phyloP scores from a whole-genome alignment of 2,888 invertebrate species.

The Saturnia japonica region DNA sequence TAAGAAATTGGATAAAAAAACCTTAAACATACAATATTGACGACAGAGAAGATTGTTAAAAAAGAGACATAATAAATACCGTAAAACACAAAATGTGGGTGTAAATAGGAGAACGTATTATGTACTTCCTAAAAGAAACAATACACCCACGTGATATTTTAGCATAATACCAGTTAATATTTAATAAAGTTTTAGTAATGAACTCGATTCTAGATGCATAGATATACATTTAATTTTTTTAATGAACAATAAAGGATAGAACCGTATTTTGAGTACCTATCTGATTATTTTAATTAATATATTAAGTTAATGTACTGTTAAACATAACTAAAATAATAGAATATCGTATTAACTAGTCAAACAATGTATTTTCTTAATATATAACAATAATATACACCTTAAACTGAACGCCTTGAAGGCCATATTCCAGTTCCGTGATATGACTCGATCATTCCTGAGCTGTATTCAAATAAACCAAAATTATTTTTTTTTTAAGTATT shows the following conservation, averaged over 20 bases:
- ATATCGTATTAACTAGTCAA: background rate
- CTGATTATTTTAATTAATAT: too few species aligned
- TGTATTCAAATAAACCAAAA: constrained; percentile 58
- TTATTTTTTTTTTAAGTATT: background rate
- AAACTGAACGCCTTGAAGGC: constrained; percentile 42
- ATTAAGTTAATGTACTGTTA: background rate
- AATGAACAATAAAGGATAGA: background rate
- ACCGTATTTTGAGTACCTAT: background rate
- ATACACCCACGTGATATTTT: constrained; percentile 36
- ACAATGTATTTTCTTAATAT: constrained; percentile 19
- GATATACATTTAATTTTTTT: background rate
- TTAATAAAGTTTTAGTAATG: background rate
- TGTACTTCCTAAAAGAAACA: constrained; percentile 54
- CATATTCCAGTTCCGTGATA: constrained; percentile 53
- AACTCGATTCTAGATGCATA: background rate
- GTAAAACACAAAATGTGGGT: constrained; percentile 24
- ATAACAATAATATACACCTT: constrained; percentile 65
- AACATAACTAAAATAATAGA: background rate
- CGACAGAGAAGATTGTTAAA: background rate
- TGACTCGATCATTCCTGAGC: constrained; percentile 43
- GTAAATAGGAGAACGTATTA: background rate
- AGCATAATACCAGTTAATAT: background rate
- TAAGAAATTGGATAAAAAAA: background rate
- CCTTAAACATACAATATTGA: background rate
- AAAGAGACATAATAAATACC: background rate